phyloP scores from a whole-genome alignment of 2,797 vertebrate genomes.

The Nyctibius grandis region DNA sequence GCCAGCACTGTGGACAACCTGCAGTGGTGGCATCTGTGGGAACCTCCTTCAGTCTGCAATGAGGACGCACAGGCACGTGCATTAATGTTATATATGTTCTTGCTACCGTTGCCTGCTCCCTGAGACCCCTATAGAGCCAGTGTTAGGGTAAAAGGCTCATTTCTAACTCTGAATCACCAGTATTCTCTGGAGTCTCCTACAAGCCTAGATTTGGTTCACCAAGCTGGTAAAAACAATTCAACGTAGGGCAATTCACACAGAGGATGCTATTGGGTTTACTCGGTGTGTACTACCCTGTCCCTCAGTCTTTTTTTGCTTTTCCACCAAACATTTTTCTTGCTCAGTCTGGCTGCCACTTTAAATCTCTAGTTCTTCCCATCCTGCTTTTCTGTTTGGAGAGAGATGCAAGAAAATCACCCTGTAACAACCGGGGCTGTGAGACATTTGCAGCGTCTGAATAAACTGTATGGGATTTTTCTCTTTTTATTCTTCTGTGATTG shows the following conservation, averaged over 20 bases:
- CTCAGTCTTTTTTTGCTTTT: neutral
- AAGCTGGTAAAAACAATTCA: neutral
- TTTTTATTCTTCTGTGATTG: neutral
- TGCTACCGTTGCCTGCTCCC: neutral
- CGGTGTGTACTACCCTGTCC: fast-evolving
- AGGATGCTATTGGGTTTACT: neutral
- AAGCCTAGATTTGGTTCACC: neutral
- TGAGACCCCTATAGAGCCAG: neutral
- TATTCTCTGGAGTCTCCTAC: neutral
- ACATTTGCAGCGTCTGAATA: neutral
- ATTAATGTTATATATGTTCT: fast-evolving
- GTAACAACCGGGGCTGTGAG: neutral
- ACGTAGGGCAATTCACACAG: neutral
- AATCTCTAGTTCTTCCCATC: neutral
- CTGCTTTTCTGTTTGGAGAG: neutral
- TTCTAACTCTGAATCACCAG: neutral
- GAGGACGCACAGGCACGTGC: fast-evolving
- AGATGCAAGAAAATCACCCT: neutral
- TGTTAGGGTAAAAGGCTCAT: fast-evolving
- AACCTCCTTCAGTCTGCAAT: neutral
- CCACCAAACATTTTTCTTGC: neutral
- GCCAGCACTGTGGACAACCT: neutral
- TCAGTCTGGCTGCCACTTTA: neutral
- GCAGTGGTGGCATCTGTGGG: neutral
- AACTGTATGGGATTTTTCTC: neutral